Conservation (phyloP, 2,797 vertebrate species). For the Glossophaga mutica region DNA sequence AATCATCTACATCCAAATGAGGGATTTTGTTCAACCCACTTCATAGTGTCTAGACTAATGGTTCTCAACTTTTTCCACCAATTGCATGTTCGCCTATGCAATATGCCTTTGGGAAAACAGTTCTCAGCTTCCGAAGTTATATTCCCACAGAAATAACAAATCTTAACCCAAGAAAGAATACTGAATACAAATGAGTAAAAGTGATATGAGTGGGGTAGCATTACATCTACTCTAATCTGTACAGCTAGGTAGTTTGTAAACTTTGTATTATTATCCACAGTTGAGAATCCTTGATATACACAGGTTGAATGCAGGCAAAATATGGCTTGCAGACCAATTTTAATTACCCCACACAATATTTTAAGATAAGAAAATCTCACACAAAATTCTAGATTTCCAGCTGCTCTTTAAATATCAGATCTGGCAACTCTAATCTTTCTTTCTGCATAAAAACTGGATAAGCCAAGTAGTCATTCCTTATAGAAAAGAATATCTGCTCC, state of each 20-base stretch:
- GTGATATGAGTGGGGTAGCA: background rate
- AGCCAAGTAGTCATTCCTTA: background rate
- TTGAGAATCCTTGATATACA: background rate
- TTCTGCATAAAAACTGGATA: background rate
- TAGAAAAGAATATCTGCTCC: background rate
- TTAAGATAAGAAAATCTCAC: conserved; percentile 26
- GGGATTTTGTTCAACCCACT: background rate
- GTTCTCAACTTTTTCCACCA: background rate
- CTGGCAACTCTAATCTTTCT: background rate
- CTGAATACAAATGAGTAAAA: background rate
- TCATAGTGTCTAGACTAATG: background rate
- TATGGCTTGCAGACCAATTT: background rate
- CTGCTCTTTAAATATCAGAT: conserved; percentile 27
- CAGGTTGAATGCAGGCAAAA: background rate
- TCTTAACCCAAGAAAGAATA: conserved; percentile 14
- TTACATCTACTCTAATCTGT: background rate
- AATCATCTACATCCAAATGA: background rate
- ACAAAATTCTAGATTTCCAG: background rate
- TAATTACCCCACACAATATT: background rate
- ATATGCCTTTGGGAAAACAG: background rate
- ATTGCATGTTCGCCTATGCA: background rate
- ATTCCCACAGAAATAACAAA: background rate
- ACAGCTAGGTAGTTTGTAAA: background rate
- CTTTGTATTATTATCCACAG: background rate
- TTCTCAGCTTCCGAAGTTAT: background rate